A percentile compares a stretch with the other conserved stretches of the same genome.
Conservation (phyloP, 2,113 vertebrate genomes). For the Sphyrna mokarran region DNA sequence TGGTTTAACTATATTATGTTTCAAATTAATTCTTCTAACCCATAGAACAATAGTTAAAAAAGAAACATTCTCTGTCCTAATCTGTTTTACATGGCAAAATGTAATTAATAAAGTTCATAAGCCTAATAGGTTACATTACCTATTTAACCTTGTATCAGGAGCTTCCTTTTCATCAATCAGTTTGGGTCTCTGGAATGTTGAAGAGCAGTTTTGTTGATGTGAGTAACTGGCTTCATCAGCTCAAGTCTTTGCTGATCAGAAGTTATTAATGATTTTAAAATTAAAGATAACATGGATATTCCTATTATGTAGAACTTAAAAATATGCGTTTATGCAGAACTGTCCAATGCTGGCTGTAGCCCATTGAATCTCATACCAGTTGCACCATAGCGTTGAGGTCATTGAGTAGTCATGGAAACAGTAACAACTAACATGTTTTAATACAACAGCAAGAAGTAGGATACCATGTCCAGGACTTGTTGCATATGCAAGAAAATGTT, state of each 20-base stretch:
- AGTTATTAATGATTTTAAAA: background rate
- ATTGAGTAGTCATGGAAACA: too few relatives aligned
- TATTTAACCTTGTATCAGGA: background rate
- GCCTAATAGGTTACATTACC: background rate
- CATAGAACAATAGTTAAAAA: background rate
- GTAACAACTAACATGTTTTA: too few relatives aligned
- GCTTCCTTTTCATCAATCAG: background rate
- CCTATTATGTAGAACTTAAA: too few relatives aligned
- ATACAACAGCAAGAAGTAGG: background rate
- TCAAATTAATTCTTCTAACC: slow-evolving; percentile 3
- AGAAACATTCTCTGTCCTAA: background rate
- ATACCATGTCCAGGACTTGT: background rate
- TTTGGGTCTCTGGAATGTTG: background rate
- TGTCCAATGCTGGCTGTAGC: too few relatives aligned
- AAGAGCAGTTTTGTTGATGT: background rate
- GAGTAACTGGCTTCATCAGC: background rate
- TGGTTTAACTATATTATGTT: background rate
- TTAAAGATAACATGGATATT: background rate
- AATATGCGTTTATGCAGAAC: too few relatives aligned
- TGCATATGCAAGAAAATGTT: background rate
- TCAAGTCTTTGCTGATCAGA: background rate
- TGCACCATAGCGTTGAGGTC: too few relatives aligned
- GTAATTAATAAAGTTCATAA: background rate
- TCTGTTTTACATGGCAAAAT: background rate
- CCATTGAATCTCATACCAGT: too few relatives aligned